Conservation (phyloP, 2,113 vertebrate species). For the Etheostoma spectabile region DNA sequence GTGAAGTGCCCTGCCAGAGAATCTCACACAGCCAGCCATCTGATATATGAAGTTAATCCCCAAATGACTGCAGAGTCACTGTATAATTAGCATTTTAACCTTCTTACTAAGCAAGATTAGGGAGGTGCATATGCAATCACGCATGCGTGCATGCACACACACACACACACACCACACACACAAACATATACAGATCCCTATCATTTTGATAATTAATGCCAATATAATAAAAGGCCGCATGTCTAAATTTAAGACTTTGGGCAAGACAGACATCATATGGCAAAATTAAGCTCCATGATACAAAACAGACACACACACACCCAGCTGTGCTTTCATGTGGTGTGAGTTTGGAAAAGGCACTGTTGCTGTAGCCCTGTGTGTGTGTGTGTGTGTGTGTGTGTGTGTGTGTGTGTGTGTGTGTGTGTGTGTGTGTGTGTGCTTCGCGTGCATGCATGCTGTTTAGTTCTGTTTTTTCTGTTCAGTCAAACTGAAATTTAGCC, state of each 20-base stretch:
- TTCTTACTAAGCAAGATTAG: constrained; percentile 60
- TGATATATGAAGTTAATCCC: constrained; percentile 48
- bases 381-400: neutral
- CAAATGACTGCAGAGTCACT: constrained; percentile 57
- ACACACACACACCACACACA: constrained; percentile 21
- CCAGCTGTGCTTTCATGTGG: constrained; percentile 63
- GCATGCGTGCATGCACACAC: constrained; percentile 10
- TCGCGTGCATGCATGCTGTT: too few species aligned
- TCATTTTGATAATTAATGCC: constrained; percentile 77
- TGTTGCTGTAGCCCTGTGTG: neutral
- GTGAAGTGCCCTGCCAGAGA: constrained; percentile 12
- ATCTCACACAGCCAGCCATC: constrained; percentile 28
- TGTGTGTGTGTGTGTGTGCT: neutral
- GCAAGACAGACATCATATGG: constrained; percentile 43
- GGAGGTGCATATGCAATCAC: constrained; percentile 27
- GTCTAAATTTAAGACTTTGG: constrained; percentile 64
- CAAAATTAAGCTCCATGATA: constrained; percentile 57
- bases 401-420: neutral
- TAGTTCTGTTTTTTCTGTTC: constrained; percentile 6
- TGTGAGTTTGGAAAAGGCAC: constrained; percentile 34
- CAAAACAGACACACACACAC: constrained; percentile 61
- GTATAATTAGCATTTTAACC: constrained; percentile 69
- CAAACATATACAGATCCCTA: constrained; percentile 59
- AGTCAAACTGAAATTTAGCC: neutral
- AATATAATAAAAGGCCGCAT: constrained; percentile 70